Base-by-base conservation (phyloP, 2,888 invertebrate species). In the Pterostichus madidus region DNA sequence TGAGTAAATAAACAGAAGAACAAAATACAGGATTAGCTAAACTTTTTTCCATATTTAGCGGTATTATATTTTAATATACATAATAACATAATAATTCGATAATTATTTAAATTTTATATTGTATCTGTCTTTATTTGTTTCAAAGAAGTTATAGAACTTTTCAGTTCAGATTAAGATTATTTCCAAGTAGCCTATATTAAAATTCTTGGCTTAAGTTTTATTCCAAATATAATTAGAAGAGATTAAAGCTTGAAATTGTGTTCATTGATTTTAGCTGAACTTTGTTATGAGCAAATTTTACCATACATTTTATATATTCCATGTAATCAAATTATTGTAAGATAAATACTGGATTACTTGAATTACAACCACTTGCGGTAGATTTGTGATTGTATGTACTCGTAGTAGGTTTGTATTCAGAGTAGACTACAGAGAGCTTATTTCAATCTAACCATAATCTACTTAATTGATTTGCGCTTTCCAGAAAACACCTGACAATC, bases 401-500 rank as follows among this genome's bases (percentile, higher is more conserved):
- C 3, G 24, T 24, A 24, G 3, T 24, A 24, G 24, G 24, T 24
- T 24, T 24, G 49, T 49, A 59, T 24, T 15, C 5, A 39, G 2
- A 3, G 5, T 5, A 39, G 39, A 39, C 39, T 39, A 39, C 39
- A 39, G 49, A 5, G 49, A 49, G 49, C 64, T n/a, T 73, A 46
- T 24, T 77, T 11, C 44, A 53, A 56, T 77, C n/a, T 44, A 59
- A 39, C 15, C 53, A 31, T 17, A 35, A 15, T 59, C 39, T 15
- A 31, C 31, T 31, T 17, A 77, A 84, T 77, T 83, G 71, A 46
- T 80, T 83, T 79, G 81, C 85, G 13, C 87, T 81, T 91, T 91
- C 83, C 91, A 94, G 94, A 85, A 91, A 91, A 86, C 92, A 93
- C 86, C 87, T 94, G 84, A 92, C 93, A 3, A 90, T 92, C 73